A percentile compares a stretch with the other conserved stretches of the same genome.
phyloP scores from a whole-genome alignment of 2,113 vertebrate genomes.

The Scopus umbretta region DNA sequence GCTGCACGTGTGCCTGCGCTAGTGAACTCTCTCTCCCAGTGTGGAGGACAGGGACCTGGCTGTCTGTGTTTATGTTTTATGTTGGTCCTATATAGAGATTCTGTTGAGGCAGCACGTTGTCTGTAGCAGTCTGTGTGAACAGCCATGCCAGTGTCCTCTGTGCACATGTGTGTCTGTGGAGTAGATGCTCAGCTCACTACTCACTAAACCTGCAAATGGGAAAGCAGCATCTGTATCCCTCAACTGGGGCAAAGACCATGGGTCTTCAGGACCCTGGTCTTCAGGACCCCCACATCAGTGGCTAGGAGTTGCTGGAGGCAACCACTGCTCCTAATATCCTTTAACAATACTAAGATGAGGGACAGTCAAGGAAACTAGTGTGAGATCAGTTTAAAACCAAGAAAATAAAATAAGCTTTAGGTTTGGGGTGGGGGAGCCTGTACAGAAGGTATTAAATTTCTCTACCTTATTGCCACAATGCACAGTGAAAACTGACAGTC shows the following conservation, averaged over 20 bases:
- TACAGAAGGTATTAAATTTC: not conserved
- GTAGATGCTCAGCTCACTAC: not conserved
- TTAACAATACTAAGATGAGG: not conserved
- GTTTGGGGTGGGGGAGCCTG: not conserved
- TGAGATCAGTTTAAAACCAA: not conserved
- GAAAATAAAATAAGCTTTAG: not conserved
- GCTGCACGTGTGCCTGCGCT: accelerated
- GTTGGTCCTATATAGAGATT: not conserved
- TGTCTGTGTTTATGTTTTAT: not conserved
- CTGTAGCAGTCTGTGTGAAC: not conserved
- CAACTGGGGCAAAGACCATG: not conserved
- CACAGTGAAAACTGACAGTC: not conserved
- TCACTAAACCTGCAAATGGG: not conserved
- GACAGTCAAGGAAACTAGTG: not conserved
- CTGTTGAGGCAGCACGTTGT: not conserved
- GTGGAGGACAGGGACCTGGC: not conserved
- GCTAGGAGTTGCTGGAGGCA: not conserved
- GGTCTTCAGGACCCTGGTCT: not conserved
- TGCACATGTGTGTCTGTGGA: not conserved
- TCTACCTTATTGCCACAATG: not conserved
- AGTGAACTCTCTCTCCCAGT: not conserved
- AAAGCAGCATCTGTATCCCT: not conserved
- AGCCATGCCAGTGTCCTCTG: not conserved
- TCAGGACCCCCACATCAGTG: not conserved
- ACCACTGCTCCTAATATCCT: not conserved